Base-by-base conservation (phyloP, 2,888 invertebrate genomes). In the Mesorhabditis spiculigera region DNA sequence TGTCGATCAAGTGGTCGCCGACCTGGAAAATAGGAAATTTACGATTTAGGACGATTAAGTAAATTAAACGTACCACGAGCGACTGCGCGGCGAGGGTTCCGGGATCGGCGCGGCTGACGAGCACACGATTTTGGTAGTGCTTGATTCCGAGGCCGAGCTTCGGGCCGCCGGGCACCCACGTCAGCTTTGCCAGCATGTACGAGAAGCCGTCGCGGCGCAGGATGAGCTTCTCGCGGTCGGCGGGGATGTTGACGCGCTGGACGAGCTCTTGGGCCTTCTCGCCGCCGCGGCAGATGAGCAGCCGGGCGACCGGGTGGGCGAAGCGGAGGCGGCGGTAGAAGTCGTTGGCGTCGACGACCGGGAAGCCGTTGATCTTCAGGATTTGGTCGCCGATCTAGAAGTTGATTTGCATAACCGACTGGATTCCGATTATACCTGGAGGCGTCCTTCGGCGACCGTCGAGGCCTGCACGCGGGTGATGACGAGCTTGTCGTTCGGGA, bases 101-200 rank as follows among this genome's bases (percentile, higher is more conserved):
- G 13, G 75, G 72, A 66, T 80, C 78, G 44, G 73, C 73, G 61
- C 77, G 75, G 16, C 78, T 76, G 4, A 82, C 80, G n/a, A 82
- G 73, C 65, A 82, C 81, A 63, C 81, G 81, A 50, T 82, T 82
- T 73, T 79, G 79, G 75, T 73, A 79, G 69, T 82, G 80, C 63
- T 80, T 79, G 75, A 82, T 82, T 45, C 81, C 80, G 63, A 82
- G 73, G 43, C 82, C 82, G 67, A 82, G 74, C 67, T 81, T 79
- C 16, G 78, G 78, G 16, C 82, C 82, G 42, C 75, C 75, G 28
- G 74, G 73, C n/a, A 69, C 74, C 79, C 77, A 78, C 45, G 72
- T 71, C 68, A 77, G 75, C 63, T 67, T 75, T 28, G 71, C 73
- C 69, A 76, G 63, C 64, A 73, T 75, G 63, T 78, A 78, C 5